Conservation (phyloP, 2,888 invertebrate species). For the Nymphalis c-album region DNA sequence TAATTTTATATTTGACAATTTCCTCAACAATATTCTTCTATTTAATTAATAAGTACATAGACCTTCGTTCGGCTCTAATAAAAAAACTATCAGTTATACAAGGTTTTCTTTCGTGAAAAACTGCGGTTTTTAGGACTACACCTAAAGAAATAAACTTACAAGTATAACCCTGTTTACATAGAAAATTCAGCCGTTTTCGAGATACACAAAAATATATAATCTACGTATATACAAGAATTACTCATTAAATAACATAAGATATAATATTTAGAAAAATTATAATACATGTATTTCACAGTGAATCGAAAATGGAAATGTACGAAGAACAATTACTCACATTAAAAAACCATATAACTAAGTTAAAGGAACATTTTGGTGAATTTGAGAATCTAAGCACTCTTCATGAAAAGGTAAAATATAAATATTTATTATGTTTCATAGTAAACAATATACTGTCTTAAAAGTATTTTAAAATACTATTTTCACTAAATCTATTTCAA, state of each 20-base stretch:
- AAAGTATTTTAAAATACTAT: not conserved
- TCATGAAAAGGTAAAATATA: slow-evolving; percentile 56
- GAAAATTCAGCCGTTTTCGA: too few relatives aligned
- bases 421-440: not conserved
- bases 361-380: slow-evolving; percentile 64
- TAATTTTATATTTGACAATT: slow-evolving; percentile 6
- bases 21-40: too few relatives aligned
- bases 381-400: slow-evolving; percentile 61
- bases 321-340: slow-evolving; percentile 59
- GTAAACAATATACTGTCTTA: not conserved
- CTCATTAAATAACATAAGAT: too few relatives aligned
- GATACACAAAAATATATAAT: too few relatives aligned
- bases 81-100: not conserved
- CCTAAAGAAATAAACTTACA: too few relatives aligned
- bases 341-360: slow-evolving; percentile 56
- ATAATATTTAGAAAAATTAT: not conserved
- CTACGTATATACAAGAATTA: too few relatives aligned
- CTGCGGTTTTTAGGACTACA: too few relatives aligned
- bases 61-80: too few relatives aligned
- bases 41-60: too few relatives aligned
- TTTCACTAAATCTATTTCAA: too few relatives aligned
- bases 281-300: slow-evolving; percentile 50
- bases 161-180: too few relatives aligned
- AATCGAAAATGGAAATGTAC: slow-evolving; percentile 61
- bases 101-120: not conserved